Evolutionary conservation across 1,140 invertebrate species (phyloP).

Genomic region (Pinna nobilis): DNA sequence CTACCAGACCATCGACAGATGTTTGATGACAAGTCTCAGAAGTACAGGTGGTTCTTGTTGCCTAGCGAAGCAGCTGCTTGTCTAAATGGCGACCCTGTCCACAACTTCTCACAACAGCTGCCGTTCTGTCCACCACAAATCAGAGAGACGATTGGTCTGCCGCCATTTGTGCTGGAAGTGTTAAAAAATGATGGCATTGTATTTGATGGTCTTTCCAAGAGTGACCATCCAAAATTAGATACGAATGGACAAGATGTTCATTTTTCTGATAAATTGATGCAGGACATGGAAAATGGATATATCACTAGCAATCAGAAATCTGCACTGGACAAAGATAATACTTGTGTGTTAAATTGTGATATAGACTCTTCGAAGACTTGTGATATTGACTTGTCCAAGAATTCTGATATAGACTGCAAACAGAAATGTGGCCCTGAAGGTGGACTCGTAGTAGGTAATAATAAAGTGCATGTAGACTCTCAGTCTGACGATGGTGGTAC

Average conservation of each 20-base stretch:
- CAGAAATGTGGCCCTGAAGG: no score
- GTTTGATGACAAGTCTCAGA: conserved; percentile 81
- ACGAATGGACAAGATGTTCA: neutral
- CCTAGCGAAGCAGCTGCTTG: conserved; percentile 75
- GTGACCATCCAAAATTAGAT: neutral
- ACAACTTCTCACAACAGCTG: conserved; percentile 18
- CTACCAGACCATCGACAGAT: conserved; percentile 85
- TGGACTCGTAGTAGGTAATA: no score
- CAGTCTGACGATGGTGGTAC: no score
- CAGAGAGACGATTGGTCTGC: conserved; percentile 27
- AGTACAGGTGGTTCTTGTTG: conserved; percentile 90
- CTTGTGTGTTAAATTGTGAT: no score
- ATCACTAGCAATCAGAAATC: no score
- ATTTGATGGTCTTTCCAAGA: neutral
- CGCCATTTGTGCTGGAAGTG: conserved; percentile 19
- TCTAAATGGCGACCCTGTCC: conserved; percentile 49
- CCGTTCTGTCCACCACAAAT: conserved; percentile 56
- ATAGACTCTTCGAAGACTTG: no score
- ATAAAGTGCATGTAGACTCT: no score
- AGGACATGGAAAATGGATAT: conserved; percentile 28
- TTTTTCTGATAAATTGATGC: conserved; percentile 24
- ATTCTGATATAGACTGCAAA: no score
- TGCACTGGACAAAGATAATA: no score
- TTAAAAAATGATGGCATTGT: conserved; percentile 24
- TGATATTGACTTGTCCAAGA: no score